phyloP scores from a whole-genome alignment of 37 sponge, comb jelly and placozoan species.

The Chondrilla cf. caribensis region DNA sequence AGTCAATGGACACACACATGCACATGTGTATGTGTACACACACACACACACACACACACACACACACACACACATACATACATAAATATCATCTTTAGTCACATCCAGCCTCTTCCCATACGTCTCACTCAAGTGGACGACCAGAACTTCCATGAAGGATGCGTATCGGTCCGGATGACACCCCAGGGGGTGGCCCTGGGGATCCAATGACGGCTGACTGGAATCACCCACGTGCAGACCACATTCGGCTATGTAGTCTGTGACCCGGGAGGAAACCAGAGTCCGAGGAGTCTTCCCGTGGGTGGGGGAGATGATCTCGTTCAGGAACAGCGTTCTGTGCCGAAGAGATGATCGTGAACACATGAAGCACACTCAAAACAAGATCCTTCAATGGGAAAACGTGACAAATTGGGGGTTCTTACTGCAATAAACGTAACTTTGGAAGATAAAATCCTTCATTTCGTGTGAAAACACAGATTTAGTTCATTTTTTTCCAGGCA shows the following conservation, averaged over 20 bases:
- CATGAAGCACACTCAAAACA: no score
- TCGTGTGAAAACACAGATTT: no score
- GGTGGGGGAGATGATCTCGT: not conserved
- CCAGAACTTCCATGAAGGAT: constrained; percentile 1
- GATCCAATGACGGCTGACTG: not conserved
- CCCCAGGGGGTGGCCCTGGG: not conserved
- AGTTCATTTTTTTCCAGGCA: no score
- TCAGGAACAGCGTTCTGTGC: not conserved
- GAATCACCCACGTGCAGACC: not conserved
- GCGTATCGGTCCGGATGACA: constrained; percentile 9
- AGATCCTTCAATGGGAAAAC: no score
- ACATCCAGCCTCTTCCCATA: not conserved
- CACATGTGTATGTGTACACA: not conserved
- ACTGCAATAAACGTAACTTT: not conserved
- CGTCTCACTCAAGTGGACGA: not conserved
- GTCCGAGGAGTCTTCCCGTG: not conserved
- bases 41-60: not conserved
- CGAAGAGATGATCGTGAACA: no score
- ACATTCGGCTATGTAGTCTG: constrained; percentile 2
- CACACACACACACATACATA: not conserved
- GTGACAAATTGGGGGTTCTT: no score
- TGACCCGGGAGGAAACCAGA: not conserved
- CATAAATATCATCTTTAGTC: not conserved
- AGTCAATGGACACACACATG: not conserved
- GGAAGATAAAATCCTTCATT: no score